These are phyloP conservation scores for Taurulus bubalis DNA, from an alignment of 2,113 vertebrate genomes.

Conservation along the genomic window DNA sequence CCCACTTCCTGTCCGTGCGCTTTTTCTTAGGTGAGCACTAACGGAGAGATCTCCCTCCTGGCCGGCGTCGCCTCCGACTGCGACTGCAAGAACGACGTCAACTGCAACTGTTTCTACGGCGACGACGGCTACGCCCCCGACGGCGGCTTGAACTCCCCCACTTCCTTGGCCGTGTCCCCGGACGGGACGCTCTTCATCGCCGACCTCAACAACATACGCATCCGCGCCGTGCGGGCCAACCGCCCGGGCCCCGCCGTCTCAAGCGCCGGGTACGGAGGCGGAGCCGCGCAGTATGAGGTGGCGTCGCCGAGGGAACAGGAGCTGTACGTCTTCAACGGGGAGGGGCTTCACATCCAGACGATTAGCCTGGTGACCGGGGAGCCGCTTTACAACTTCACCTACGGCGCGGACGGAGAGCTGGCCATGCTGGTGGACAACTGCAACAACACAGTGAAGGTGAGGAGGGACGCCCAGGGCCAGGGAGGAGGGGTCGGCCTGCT, in stretches of 20 bases:
- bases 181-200: conserved; percentile 97
- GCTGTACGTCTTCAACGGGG: conserved; percentile 94
- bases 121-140: conserved; percentile 98
- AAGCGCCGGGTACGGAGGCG: conserved; percentile 47
- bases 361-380: conserved; percentile 96
- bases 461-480: conserved; percentile 87
- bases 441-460: conserved; percentile 93
- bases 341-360: conserved; percentile 96
- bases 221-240: conserved; percentile 94
- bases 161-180: conserved; percentile 94
- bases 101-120: conserved; percentile 97
- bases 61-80: conserved; percentile 96
- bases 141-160: conserved; percentile 94
- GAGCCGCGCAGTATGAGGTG: conserved; percentile 90
- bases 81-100: conserved; percentile 99
- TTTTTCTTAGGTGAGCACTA: conserved; percentile 89
- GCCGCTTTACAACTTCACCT: conserved; percentile 96
- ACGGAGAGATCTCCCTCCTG: conserved; percentile 97
- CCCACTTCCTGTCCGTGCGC: neutral
- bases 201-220: conserved; percentile 97
- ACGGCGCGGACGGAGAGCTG: conserved; percentile 89
- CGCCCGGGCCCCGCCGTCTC: conserved; percentile 84
- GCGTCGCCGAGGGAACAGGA: conserved; percentile 97
- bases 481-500: conserved; percentile 86
- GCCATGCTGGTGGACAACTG: conserved; percentile 91